phyloP scores from a whole-genome alignment of 2,797 vertebrate species.

The Psittacula echo region DNA sequence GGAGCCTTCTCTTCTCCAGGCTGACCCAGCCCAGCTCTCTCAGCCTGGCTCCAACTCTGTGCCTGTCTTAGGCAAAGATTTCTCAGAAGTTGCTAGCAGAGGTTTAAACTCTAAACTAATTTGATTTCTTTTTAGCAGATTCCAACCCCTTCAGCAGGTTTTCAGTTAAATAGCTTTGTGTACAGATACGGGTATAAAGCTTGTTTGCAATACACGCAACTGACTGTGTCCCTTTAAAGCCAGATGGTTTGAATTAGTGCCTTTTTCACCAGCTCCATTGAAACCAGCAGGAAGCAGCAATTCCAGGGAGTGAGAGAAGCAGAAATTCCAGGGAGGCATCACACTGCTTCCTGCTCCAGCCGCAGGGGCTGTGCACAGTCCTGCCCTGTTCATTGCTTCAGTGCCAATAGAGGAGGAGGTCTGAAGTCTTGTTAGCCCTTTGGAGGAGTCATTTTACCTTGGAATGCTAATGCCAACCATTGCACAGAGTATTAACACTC shows the following conservation, averaged over 20 bases:
- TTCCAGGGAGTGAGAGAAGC: background rate
- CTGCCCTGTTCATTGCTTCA: background rate
- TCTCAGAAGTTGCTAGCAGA: background rate
- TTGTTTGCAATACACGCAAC: background rate
- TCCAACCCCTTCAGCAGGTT: background rate
- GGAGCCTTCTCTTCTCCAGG: background rate
- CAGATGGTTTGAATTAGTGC: background rate
- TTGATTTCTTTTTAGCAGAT: background rate
- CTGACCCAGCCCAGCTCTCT: background rate
- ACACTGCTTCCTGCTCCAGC: background rate
- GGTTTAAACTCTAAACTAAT: background rate
- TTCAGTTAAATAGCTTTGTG: background rate
- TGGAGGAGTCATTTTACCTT: background rate
- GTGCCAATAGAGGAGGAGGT: background rate
- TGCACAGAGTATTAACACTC: background rate
- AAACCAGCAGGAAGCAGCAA: background rate
- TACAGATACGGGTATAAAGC: background rate
- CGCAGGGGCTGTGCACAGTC: background rate
- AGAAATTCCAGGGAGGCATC: background rate
- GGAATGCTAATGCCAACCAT: background rate
- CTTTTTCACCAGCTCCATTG: background rate
- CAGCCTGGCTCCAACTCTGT: background rate
- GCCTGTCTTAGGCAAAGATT: background rate
- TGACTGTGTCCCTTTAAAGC: background rate
- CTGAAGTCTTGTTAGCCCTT: background rate